Evolutionary conservation across 2,113 vertebrate genomes (phyloP).

Genomic region (Oncorhynchus masou): DNA sequence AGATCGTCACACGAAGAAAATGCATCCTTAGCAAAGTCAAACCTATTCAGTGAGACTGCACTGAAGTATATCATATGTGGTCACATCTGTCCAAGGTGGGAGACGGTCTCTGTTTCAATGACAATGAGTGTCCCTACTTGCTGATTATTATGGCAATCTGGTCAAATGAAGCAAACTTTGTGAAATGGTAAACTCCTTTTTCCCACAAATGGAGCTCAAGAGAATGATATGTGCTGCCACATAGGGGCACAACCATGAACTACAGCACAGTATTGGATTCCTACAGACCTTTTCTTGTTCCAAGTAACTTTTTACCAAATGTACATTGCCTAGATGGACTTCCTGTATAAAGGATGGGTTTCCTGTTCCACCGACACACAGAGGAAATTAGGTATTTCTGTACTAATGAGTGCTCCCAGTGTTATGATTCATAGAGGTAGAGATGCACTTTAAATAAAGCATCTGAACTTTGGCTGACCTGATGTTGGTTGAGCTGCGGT

Average conservation of each 20-base stretch:
- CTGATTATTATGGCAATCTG: conserved; percentile 65
- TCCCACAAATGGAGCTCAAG: neutral
- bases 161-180: conserved; percentile 64
- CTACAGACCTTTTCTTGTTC: conserved; percentile 18
- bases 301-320: conserved; percentile 12
- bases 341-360: conserved; percentile 2
- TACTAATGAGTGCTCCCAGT: neutral
- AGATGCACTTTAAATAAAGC: conserved; percentile 43
- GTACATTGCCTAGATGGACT: neutral
- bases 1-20: too few species aligned
- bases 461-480: conserved; percentile 45
- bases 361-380: conserved; percentile 7
- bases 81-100: neutral
- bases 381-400: conserved; percentile 10
- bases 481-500: conserved; percentile 28
- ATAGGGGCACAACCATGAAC: neutral
- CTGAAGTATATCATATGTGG: conserved; percentile 38
- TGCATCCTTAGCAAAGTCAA: too few species aligned
- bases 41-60: conserved; percentile 31
- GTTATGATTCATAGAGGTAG: conserved; percentile 16
- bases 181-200: neutral
- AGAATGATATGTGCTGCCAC: conserved; percentile 9
- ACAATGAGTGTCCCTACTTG: conserved; percentile 20
- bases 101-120: conserved; percentile 4
- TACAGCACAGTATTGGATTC: conserved; percentile 1